Evolutionary conservation across 1,140 invertebrate genomes (phyloP), one percentile per base, ranked within the genome.

Genomic region (Aphelinus certus): DNA sequence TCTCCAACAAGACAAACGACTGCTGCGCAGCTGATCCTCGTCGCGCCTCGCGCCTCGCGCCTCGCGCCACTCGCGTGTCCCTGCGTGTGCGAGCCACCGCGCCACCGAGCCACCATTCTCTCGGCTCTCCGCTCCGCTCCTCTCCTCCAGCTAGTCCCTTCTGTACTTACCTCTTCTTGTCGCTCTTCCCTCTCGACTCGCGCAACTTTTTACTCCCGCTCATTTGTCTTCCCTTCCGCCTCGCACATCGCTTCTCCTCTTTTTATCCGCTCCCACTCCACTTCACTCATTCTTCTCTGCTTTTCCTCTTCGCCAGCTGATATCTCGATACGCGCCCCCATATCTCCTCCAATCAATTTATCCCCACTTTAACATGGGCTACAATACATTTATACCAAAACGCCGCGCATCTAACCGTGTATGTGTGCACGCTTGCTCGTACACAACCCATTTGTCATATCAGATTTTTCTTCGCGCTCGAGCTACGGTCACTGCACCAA

Each of bases 151-250:
- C 47, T 55, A 26, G 26, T 26, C 26, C 26, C 26, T 26, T 26
- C 26, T 26, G 26, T 26, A 26, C 26, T 26, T 45, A 5, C 60
- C 43, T 67, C 49, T 56, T 67, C 49, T 56, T 67, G 26, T 45
- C 48, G 55, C 65, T 55, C 46, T 51, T 56, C n/a, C 7, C 1
- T 56, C 43, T 48, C 48, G 3, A 26, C 51, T 26, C 26, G 47
- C 47, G 48, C 42, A 10, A 7, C 65, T 45, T 72, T 72, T 65
- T 65, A 1, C 4, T 66, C n/a, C 42, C 26, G n/a, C 56, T 61
- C 62, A 58, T 72, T 72, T 65, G 55, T 72, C 55, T 58, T 65
- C 9, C 46, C 53, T 65, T 65, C 62, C 46, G 26, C 9, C 9
- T 53, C 9, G 4, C 9, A 53, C 9, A 5, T 53, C 9, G 51